phyloP scores from a whole-genome alignment of 2,888 invertebrate genomes.

The Drosophila bunnanda region DNA sequence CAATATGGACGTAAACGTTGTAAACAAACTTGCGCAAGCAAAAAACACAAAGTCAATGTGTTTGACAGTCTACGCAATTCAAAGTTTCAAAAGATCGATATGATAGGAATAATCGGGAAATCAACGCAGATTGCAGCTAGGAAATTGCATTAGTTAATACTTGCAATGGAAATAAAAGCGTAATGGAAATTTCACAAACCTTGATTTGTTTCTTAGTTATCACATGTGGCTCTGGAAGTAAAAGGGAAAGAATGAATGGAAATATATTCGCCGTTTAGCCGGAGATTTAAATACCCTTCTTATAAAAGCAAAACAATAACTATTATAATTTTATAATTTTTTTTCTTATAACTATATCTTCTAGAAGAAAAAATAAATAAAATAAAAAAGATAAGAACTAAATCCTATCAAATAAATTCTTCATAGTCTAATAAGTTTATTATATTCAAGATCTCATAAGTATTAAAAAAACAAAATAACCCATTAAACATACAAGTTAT shows the following conservation, averaged over 20 bases:
- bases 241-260: not conserved
- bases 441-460: no score
- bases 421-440: not conserved
- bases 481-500: no score
- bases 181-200: constrained; percentile 51
- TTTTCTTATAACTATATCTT: no score
- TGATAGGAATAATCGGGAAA: constrained; percentile 7
- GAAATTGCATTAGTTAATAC: constrained; percentile 25
- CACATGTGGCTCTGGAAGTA: not conserved
- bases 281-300: not conserved
- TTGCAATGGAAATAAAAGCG: not conserved
- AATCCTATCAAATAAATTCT: no score
- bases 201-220: constrained; percentile 46
- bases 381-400: no score
- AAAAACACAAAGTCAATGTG: constrained; percentile 8
- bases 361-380: no score
- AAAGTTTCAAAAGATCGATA: not conserved
- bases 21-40: constrained; percentile 32
- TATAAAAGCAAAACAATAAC: not conserved
- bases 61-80: constrained; percentile 12
- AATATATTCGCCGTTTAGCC: rapidly evolving
- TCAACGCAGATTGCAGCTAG: constrained; percentile 21
- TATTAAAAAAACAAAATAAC: no score
- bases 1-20: not conserved
- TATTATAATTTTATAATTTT: no score